Evolutionary conservation across 2,797 vertebrate species (phyloP).

Genomic region (Galagoides demidoff): DNA sequence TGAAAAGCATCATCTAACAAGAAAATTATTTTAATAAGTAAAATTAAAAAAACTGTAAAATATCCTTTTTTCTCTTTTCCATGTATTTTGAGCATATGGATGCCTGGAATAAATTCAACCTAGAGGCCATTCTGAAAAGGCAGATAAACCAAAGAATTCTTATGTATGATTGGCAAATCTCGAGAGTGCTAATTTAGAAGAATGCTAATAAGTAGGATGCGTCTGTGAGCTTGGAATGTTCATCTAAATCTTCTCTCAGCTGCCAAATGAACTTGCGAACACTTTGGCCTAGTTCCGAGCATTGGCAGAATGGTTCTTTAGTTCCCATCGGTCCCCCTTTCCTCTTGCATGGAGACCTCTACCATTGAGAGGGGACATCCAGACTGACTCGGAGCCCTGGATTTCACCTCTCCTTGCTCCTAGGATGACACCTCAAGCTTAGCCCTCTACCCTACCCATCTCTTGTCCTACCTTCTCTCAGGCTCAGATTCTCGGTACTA

Average conservation of each 20-base stretch:
- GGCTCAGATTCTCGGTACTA: neutral
- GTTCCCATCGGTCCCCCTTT: neutral
- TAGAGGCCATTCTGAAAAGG: conserved; percentile 61
- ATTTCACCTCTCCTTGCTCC: neutral
- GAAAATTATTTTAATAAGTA: conserved; percentile 65
- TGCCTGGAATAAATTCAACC: conserved; percentile 74
- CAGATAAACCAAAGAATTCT: conserved; percentile 59
- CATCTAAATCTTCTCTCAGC: conserved; percentile 12
- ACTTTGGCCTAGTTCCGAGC: neutral
- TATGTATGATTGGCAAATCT: conserved; percentile 58
- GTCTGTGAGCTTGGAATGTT: conserved; percentile 7
- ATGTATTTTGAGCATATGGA: conserved; percentile 71
- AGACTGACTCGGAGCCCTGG: neutral
- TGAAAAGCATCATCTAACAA: conserved; percentile 36
- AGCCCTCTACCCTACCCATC: neutral
- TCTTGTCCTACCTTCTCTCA: neutral
- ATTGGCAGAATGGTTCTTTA: neutral
- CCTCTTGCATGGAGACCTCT: no score
- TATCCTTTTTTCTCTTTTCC: conserved; percentile 44
- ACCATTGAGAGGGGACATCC: neutral
- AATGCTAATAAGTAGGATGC: conserved; percentile 56
- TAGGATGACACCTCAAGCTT: neutral
- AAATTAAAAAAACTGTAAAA: conserved; percentile 62
- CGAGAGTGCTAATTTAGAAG: conserved; percentile 67
- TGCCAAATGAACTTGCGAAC: conserved; percentile 22